Conservation (phyloP, 2,113 vertebrate genomes). For the Solenodon paradoxus region DNA sequence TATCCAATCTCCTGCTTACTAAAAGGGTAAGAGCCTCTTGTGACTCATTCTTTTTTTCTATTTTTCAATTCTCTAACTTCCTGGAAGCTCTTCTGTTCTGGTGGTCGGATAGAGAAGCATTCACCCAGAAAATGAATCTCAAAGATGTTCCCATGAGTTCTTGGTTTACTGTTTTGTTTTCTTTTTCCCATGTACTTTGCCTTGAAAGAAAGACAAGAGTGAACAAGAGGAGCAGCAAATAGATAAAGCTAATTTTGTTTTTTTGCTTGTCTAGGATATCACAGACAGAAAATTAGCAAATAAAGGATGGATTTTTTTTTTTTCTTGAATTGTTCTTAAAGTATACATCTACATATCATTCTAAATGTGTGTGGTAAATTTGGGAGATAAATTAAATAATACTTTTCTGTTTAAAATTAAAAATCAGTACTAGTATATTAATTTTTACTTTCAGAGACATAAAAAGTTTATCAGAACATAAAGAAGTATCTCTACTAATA, state of each 20-base stretch:
- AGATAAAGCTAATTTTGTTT: slow-evolving; percentile 4
- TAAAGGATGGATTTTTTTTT: background rate
- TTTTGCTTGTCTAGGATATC: background rate
- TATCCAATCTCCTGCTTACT: background rate
- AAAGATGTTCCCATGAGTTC: slow-evolving; percentile 24
- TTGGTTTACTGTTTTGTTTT: slow-evolving; percentile 42
- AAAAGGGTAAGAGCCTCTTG: background rate
- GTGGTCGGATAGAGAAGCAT: slow-evolving; percentile 16
- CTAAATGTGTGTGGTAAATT: background rate
- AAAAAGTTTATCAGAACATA: background rate
- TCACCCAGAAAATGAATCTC: slow-evolving; percentile 54
- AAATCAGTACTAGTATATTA: background rate
- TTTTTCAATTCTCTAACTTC: slow-evolving; percentile 51
- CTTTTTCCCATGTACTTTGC: slow-evolving; percentile 37
- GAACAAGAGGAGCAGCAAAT: background rate
- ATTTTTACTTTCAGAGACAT: background rate
- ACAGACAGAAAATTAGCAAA: background rate
- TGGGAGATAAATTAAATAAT: background rate
- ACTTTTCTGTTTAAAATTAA: background rate
- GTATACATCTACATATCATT: background rate
- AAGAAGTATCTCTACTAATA: background rate
- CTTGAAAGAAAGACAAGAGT: slow-evolving; percentile 1
- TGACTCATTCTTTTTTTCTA: slow-evolving; percentile 37
- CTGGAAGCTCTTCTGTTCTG: slow-evolving; percentile 25
- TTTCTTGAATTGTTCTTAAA: slow-evolving; percentile 21